phyloP scores from a whole-genome alignment of 2,888 invertebrate species.

The Polietes domitor region DNA sequence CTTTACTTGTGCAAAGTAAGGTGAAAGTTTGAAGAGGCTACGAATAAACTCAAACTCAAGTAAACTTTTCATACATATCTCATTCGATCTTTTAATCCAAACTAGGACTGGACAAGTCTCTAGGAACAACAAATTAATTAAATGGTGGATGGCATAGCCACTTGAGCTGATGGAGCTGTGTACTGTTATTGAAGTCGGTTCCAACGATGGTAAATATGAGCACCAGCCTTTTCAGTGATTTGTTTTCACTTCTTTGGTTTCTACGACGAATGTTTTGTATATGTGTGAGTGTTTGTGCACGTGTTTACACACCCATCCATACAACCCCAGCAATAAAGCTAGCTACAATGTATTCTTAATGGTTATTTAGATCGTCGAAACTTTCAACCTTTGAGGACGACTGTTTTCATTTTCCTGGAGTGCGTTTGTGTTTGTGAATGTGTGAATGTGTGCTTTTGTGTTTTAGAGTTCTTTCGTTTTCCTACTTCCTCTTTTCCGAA shows the following conservation, averaged over 20 bases:
- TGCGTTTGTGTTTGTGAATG: neutral
- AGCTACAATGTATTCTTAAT: constrained; percentile 30
- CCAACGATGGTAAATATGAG: constrained; percentile 6
- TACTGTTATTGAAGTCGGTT: neutral
- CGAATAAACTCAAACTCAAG: too few relatives aligned
- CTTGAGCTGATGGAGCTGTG: neutral
- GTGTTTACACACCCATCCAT: neutral
- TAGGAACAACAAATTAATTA: neutral
- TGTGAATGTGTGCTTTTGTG: neutral
- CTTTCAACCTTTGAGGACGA: constrained; percentile 31
- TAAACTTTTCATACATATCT: neutral
- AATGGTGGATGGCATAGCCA: neutral
- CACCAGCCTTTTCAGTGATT: constrained; percentile 7
- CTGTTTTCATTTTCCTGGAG: constrained; percentile 2
- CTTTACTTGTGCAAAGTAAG: too few relatives aligned
- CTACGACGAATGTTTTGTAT: neutral
- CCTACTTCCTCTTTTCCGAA: neutral
- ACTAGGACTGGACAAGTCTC: neutral
- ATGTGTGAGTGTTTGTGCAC: neutral
- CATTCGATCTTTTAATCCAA: neutral
- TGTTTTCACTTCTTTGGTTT: neutral
- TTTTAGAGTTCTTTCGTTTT: neutral
- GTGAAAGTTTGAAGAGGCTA: too few relatives aligned
- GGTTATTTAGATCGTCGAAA: constrained; percentile 25
- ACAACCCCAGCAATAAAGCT: constrained; percentile 6